These are phyloP conservation scores for Scarus forsteni DNA, from an alignment of 2,797 vertebrate species.

Conservation along the genomic window DNA sequence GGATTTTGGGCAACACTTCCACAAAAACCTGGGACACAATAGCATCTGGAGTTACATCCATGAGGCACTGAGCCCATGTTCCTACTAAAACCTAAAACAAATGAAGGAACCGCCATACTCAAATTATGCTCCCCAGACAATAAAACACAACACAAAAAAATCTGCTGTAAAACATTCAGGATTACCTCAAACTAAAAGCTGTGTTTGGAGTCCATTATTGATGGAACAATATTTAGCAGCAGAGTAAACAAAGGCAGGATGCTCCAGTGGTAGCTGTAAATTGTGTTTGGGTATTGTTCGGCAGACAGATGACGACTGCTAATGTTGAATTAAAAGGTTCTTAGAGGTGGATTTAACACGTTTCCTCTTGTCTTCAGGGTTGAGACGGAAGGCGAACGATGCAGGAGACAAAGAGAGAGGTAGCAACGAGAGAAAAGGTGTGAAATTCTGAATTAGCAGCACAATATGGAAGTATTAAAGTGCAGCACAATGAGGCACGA, in stretches of 20 bases:
- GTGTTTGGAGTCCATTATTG: slow-evolving; percentile 77
- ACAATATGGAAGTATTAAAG: slow-evolving; percentile 73
- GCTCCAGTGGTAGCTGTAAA: slow-evolving; percentile 61
- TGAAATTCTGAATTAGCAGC: slow-evolving; percentile 76
- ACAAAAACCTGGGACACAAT: slow-evolving; percentile 80
- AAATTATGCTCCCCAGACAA: slow-evolving; percentile 76
- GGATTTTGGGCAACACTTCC: slow-evolving; percentile 79
- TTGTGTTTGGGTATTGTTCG: slow-evolving; percentile 69
- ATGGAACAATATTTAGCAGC: slow-evolving; percentile 77
- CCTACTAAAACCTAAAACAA: slow-evolving; percentile 79
- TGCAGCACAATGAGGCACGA: slow-evolving; percentile 54
- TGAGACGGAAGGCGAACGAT: slow-evolving; percentile 51
- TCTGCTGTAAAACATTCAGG: slow-evolving; percentile 74
- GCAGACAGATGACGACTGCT: slow-evolving; percentile 75
- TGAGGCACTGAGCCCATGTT: slow-evolving; percentile 75
- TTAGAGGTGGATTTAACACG: slow-evolving; percentile 81
- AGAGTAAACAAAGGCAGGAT: slow-evolving; percentile 68
- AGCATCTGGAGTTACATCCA: slow-evolving; percentile 73
- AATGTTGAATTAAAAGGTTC: slow-evolving; percentile 76
- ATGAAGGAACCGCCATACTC: slow-evolving; percentile 73
- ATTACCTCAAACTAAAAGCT: slow-evolving; percentile 78
- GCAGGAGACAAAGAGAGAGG: slow-evolving; percentile 64
- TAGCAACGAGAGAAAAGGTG: slow-evolving; percentile 64
- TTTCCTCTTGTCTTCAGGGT: slow-evolving; percentile 67
- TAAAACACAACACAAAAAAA: slow-evolving; percentile 67